Base-by-base conservation (phyloP, 53 echinoderm and acorn worm genomes). In the Luidia sarsii region DNA sequence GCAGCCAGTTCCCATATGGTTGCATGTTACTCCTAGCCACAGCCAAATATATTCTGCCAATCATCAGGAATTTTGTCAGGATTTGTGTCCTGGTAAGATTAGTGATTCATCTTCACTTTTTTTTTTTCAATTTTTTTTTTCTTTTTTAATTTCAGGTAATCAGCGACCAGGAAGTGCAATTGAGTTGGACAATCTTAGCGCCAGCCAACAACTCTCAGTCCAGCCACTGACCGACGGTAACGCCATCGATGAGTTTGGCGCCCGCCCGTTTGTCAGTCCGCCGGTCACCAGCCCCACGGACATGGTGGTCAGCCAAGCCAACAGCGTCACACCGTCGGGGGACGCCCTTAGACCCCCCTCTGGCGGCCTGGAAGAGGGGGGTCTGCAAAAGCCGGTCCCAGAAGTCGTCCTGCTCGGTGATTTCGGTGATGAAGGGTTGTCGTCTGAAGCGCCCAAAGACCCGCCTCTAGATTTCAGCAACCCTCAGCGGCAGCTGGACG, bases 401-500 rank as follows among this genome's bases (percentile, higher is more conserved):
- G 71, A 62, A 69, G 50, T 63, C 16, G 85, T 71, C 9, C 57
- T 79, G 1, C 61, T 77, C 11, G 73, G 64, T 30, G 87, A 86
- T 49, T 86, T 86, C 36, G 67, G 38, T 7, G 69, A 73, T 23
- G 79, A 57, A 3, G 35, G 34, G 16, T 53, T 38, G 10, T 0
- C 45, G 19, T 33, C 25, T 8, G 72, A 71, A 3, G 19, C 32
- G 2, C 66, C 75, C 2, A 54, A 30, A 8, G 86, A 55, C 24
- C 35, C 25, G 2, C n/a, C 45, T 2, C 52, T 84, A 3, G 73
- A 84, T 38, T 71, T 94, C 70, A 81, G 80, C 55, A 83, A 88
- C 48, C 90, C 91, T 11, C 77, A 80, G 71, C 74, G 88, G 20
- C 89, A 94, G 65, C 84, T 94, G 36, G 89, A 94, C 51, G 91